phyloP scores from a whole-genome alignment of 2,888 invertebrate species.

The Halictus quadricinctus region DNA sequence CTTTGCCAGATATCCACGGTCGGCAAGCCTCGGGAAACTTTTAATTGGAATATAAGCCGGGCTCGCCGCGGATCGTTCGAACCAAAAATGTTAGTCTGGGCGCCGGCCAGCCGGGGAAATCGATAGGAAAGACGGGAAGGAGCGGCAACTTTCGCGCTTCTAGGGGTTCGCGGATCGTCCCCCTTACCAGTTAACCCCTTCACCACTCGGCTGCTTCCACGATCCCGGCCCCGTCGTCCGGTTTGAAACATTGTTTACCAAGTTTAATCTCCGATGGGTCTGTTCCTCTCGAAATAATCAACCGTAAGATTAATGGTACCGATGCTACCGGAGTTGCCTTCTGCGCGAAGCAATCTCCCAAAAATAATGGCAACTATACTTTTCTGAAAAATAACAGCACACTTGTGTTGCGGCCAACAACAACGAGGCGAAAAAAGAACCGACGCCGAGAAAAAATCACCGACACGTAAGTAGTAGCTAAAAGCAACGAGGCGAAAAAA shows the following conservation, averaged over 20 bases:
- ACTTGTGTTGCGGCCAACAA: too few species aligned
- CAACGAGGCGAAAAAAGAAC: too few species aligned
- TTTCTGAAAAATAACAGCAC: background rate
- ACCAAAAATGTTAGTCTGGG: slow-evolving; percentile 22
- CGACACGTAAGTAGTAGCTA: too few species aligned
- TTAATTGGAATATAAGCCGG: slow-evolving; percentile 62
- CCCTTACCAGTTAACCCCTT: slow-evolving; percentile 29
- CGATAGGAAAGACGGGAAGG: slow-evolving; percentile 39
- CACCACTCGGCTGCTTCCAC: background rate
- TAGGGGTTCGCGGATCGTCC: background rate
- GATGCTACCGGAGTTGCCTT: background rate
- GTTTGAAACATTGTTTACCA: background rate
- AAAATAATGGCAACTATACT: background rate
- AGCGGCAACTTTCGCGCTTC: slow-evolving; percentile 3
- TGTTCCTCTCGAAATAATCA: background rate
- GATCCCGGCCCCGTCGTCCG: background rate
- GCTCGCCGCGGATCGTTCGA: slow-evolving; percentile 29
- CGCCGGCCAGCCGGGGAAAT: slow-evolving; percentile 24
- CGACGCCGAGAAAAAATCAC: too few species aligned
- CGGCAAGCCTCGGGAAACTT: slow-evolving; percentile 52
- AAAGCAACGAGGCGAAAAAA: too few species aligned
- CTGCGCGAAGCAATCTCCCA: background rate
- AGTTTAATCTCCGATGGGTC: background rate
- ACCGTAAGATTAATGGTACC: background rate
- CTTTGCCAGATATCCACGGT: slow-evolving; percentile 35